phyloP scores from a whole-genome alignment of 2,113 vertebrate species.

The Rhea pennata region DNA sequence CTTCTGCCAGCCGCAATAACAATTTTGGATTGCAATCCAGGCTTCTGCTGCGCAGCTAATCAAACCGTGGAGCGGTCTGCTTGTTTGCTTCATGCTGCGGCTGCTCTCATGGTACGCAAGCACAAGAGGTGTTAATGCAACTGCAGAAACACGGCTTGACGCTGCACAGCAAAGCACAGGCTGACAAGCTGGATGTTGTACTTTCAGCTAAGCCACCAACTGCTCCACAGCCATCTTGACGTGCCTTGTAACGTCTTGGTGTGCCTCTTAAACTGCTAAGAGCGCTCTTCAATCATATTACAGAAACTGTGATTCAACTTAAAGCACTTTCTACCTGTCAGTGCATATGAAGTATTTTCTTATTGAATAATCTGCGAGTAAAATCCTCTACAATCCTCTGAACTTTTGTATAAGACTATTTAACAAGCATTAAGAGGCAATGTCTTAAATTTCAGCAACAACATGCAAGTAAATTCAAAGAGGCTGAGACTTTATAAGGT shows the following conservation, averaged over 20 bases:
- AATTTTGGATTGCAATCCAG: not conserved
- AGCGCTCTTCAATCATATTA: not conserved
- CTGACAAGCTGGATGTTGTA: not conserved
- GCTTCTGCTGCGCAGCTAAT: not conserved
- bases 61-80: not conserved
- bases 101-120: not conserved
- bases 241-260: not conserved
- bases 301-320: not conserved
- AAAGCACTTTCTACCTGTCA: not conserved
- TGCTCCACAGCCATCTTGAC: not conserved
- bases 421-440: not conserved
- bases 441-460: not conserved
- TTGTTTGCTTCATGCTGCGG: not conserved
- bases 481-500: not conserved
- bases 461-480: not conserved
- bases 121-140: not conserved
- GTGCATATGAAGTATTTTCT: not conserved
- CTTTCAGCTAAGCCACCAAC: not conserved
- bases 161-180: not conserved
- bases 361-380: not conserved
- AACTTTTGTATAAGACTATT: not conserved
- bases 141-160: not conserved
- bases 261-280: not conserved
- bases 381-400: not conserved
- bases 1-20: no score